These are phyloP conservation scores for Epistrophe grossulariae DNA, from an alignment of 2,888 invertebrate species.

Conservation along the genomic window DNA sequence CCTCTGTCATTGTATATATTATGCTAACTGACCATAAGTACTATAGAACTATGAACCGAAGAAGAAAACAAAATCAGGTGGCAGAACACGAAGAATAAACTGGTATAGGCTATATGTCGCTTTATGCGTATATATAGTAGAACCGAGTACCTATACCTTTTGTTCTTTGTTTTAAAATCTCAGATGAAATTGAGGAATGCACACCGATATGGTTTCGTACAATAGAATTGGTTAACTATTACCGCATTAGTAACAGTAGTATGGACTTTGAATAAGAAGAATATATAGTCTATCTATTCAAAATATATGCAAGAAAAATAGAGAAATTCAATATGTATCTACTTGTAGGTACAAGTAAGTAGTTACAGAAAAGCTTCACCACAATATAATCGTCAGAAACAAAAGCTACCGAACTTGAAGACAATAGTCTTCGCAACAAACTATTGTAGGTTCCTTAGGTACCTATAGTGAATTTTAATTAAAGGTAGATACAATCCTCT, in stretches of 20 bases:
- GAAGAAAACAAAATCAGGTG: slow-evolving; percentile 63
- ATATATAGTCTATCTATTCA: slow-evolving; percentile 3
- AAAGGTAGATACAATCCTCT: not conserved
- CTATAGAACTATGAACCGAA: slow-evolving; percentile 24
- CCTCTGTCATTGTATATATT: slow-evolving; percentile 35
- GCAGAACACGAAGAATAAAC: slow-evolving; percentile 47
- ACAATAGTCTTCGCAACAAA: not conserved
- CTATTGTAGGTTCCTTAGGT: not conserved
- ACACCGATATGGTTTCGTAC: slow-evolving; percentile 56
- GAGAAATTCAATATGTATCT: slow-evolving; percentile 57
- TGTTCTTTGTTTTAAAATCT: slow-evolving; percentile 57
- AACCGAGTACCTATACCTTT: not conserved
- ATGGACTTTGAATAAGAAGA: slow-evolving; percentile 33
- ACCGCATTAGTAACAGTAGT: slow-evolving; percentile 38
- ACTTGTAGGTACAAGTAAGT: not conserved
- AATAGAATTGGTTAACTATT: slow-evolving; percentile 52
- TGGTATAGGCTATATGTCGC: not conserved
- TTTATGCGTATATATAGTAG: not conserved
- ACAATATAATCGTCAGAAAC: slow-evolving; percentile 36
- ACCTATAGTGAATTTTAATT: not conserved
- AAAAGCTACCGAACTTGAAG: slow-evolving; percentile 22
- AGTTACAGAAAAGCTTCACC: slow-evolving; percentile 22
- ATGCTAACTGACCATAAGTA: slow-evolving; percentile 37
- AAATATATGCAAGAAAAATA: not conserved
- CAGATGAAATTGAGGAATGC: slow-evolving; percentile 32